A percentile compares a stretch with the other conserved stretches of the same genome.
phyloP scores from a whole-genome alignment of 2,888 invertebrate genomes.

The Carcina quercana region DNA sequence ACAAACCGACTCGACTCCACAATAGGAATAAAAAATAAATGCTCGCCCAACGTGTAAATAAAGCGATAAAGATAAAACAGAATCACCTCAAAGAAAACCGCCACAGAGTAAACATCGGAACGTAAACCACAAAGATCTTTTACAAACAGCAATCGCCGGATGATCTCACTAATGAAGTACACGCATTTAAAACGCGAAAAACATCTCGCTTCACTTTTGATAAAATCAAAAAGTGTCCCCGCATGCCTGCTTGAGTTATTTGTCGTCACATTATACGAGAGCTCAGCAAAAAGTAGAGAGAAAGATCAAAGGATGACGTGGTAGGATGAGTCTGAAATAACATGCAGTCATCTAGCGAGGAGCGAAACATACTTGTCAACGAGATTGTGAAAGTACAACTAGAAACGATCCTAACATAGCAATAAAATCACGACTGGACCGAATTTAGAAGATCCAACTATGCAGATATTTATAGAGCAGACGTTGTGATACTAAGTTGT shows the following conservation, averaged over 20 bases:
- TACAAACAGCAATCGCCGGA: conserved; percentile 33
- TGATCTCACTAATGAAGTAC: conserved; percentile 66
- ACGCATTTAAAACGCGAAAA: conserved; percentile 51
- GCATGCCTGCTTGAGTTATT: conserved; percentile 64
- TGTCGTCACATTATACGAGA: conserved; percentile 70
- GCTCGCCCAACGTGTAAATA: too few relatives aligned
- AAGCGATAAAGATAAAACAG: conserved; percentile 8
- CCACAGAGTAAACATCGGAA: conserved; percentile 31
- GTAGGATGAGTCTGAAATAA: conserved; percentile 54
- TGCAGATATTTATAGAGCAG: neutral
- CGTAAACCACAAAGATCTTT: conserved; percentile 32
- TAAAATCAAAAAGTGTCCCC: conserved; percentile 59
- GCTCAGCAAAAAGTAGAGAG: conserved; percentile 59
- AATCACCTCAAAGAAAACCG: conserved; percentile 12
- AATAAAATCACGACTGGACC: neutral
- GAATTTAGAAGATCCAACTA: neutral
- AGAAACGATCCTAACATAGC: conserved; percentile 4
- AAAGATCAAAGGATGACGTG: conserved; percentile 66
- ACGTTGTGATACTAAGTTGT: too few relatives aligned
- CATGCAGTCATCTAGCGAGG: conserved; percentile 32
- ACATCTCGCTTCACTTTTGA: conserved; percentile 44
- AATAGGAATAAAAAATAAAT: too few relatives aligned
- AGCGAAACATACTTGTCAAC: conserved; percentile 42
- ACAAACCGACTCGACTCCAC: too few relatives aligned
- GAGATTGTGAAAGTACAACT: conserved; percentile 12